phyloP scores from a whole-genome alignment of 1,140 invertebrate genomes.

The Matsumurasca onukii region DNA sequence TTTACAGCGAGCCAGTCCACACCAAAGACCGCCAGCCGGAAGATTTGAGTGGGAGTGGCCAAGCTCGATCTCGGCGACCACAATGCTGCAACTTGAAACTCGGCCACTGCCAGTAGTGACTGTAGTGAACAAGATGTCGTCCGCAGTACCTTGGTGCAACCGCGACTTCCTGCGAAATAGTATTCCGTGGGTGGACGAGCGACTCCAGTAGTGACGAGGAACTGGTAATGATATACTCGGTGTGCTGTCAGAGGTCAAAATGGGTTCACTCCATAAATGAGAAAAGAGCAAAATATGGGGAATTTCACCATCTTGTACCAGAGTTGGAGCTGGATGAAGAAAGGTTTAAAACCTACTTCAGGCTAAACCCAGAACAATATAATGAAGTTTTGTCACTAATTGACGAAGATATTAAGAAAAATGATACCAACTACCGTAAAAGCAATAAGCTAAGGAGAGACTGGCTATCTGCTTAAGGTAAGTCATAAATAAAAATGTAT shows the following conservation, averaged over 20 bases:
- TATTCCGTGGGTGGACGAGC: no score
- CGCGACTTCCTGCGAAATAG: no score
- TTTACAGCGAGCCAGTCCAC: no score
- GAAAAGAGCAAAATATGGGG: background rate
- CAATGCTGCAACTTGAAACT: no score
- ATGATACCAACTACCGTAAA: background rate
- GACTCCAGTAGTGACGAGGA: background rate
- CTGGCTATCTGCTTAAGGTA: constrained; percentile 1
- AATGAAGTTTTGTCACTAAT: background rate
- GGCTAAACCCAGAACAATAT: background rate
- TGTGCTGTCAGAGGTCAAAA: background rate
- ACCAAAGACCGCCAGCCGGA: no score
- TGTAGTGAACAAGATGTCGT: no score
- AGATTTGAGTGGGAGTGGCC: no score
- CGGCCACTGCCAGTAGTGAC: no score
- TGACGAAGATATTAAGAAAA: background rate
- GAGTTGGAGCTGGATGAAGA: background rate
- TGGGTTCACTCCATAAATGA: background rate
- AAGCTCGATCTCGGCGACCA: no score
- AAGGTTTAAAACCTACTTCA: constrained; percentile 1
- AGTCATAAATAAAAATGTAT: no score
- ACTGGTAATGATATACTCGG: background rate
- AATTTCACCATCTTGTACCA: background rate
- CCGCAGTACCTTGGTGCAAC: no score
- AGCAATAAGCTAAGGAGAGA: background rate